Evolutionary conservation across 2,797 vertebrate genomes (phyloP).

Genomic region (Euthynnus affinis): DNA sequence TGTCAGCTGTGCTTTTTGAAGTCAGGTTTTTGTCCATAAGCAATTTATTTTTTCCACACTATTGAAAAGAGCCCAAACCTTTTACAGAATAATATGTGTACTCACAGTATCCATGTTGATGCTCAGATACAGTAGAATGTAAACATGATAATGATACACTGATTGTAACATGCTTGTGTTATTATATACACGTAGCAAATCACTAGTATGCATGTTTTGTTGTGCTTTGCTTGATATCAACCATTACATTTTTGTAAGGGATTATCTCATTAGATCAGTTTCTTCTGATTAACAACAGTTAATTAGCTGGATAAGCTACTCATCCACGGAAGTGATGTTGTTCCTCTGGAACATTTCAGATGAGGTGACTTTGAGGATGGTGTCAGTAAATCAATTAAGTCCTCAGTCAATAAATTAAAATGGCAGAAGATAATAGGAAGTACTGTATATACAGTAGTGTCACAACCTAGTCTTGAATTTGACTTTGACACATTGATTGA

Average conservation of each 20-base stretch:
- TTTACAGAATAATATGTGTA: slow-evolving; percentile 31
- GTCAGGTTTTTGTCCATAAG: slow-evolving; percentile 53
- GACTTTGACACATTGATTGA: slow-evolving; percentile 75
- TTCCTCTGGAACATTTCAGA: slow-evolving; percentile 66
- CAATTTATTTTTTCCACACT: slow-evolving; percentile 49
- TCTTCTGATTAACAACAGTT: slow-evolving; percentile 68
- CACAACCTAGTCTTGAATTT: slow-evolving; percentile 56
- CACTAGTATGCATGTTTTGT: slow-evolving; percentile 4
- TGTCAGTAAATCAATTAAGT: slow-evolving; percentile 77
- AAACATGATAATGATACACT: background rate
- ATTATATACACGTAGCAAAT: background rate
- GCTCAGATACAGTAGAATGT: slow-evolving; percentile 21
- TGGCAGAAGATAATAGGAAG: slow-evolving; percentile 66
- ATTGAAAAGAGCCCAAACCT: slow-evolving; percentile 36
- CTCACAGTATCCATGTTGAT: slow-evolving; percentile 19
- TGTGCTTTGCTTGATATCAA: slow-evolving; percentile 28
- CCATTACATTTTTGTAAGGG: slow-evolving; percentile 29
- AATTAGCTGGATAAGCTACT: slow-evolving; percentile 61
- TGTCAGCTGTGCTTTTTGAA: slow-evolving; percentile 63
- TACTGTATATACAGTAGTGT: slow-evolving; percentile 52
- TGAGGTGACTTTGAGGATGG: slow-evolving; percentile 78
- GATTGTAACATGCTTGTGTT: background rate
- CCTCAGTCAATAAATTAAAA: slow-evolving; percentile 77
- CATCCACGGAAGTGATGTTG: slow-evolving; percentile 28
- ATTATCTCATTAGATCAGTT: slow-evolving; percentile 63